Evolutionary conservation across 2,888 invertebrate species (phyloP), one percentile per base, ranked within the genome.

Genomic region (Drosophila tripunctata): DNA sequence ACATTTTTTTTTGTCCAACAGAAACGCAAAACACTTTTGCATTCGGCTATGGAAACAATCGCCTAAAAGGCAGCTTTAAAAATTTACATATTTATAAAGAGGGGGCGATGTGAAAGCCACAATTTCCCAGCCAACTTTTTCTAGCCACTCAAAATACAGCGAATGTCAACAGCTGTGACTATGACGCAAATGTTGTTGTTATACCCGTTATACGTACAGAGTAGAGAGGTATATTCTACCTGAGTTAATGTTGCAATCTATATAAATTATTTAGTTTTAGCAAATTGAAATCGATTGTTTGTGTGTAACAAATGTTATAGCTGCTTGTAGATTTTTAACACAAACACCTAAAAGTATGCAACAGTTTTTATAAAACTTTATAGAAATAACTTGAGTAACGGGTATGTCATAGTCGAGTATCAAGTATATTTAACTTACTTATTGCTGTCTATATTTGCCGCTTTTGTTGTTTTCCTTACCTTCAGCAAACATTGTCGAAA

Each of bases 91-190:
- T 60, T 48, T 60, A 30, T 41, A 24, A 43, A 43, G 43, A 3
- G 10, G 10, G 24, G 27, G 24, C 3, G 3, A 15, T 8, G 43
- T 43, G 6, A 43, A 24, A 15, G 43, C 24, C 43, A 15, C 27
- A 6, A n/a, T n/a, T n/a, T n/a, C n/a, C 15, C 27, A 15, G 3
- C 17, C 17, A 30, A 27, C 27, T 27, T 6, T 19, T 3, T 10
- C 45, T 19, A 3, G n/a, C 14, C 15, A n/a, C 35, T 5, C 15
- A 35, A 6, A 14, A 43, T 15, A 12, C 43, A 35, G 48, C 38
- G 22, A 54, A 22, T 64, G 62, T 33, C 50, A 62, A 54, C 71
- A 71, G 75, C 71, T 71, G 71, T 57, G 75, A n/a, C 75, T 52
- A 22, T 19, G 35, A 31, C 7, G 67, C 12, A 8, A 47, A 15